Evolutionary conservation across 2,888 invertebrate species (phyloP), one percentile per base, ranked within the genome.

Genomic region (Teleiodes luculella): DNA sequence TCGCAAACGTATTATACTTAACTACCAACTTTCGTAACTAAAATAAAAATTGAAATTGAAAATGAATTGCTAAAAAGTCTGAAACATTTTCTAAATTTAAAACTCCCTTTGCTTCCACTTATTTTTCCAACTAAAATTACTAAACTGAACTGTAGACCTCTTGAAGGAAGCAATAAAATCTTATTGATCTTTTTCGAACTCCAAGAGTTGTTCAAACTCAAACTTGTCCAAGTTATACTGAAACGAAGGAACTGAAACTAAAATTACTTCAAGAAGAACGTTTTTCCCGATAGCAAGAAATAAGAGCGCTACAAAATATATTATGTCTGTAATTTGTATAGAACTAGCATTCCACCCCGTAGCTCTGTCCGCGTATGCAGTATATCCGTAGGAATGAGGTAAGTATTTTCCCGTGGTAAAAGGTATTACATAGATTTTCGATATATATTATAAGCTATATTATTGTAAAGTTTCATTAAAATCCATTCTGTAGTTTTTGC

Each of bases 151-250:
- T 20, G 7, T 13, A 28, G 10, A 31, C 16, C 16, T 46, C 11
- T 30, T 46, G 14, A 20, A 46, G 46, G 46, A 46, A 46, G 46
- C 31, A 46, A 46, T 46, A 16, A 31, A 31, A 46, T 46, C 31
- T 46, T 46, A 46, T 46, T 46, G 46, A 46, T 46, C 46, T 46
- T 46, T 46, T 46, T 31, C 16, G 16, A 46, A 31, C 46, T 46
- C 14, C 16, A 31, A 46, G 46, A 46, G 30, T 46, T 31, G 46
- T 46, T 46, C 16, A 46, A 46, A 46, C 46, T 46, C 16, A 46
- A 46, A 46, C 46, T 46, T 46, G 30, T 31, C 31, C 31, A 28
- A 28, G 43, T 43, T 13, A 18, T 18, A 18, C 28, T 43, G 28
- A 24, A 43, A 43, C 43, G 43, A 28, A 43, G 43, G 31, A 46